phyloP scores from a whole-genome alignment of 1,140 invertebrate species.

The Yoshiicerus persimilis region DNA sequence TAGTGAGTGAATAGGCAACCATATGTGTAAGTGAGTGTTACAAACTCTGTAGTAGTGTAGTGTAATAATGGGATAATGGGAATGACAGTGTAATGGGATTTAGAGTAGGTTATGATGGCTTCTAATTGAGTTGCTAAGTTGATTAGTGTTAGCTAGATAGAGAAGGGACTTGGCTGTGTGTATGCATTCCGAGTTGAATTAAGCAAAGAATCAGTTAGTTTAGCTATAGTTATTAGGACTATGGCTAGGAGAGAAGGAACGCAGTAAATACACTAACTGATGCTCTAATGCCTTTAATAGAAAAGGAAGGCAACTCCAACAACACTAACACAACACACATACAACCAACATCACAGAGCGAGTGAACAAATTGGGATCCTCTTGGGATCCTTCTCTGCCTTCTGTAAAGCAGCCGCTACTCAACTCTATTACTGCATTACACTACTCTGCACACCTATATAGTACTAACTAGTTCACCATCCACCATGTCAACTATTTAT shows the following conservation, averaged over 20 bases:
- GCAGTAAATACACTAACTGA: neutral
- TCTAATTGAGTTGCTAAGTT: constrained; percentile 27
- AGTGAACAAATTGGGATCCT: constrained; percentile 28
- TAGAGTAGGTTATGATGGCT: constrained; percentile 27
- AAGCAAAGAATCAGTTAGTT: neutral
- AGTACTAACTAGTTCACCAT: too few relatives aligned
- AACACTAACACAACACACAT: neutral
- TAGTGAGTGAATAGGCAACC: neutral
- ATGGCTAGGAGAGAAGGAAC: neutral
- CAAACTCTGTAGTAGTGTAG: constrained; percentile 15
- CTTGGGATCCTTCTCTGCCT: neutral
- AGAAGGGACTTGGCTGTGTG: neutral
- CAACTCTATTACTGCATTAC: neutral
- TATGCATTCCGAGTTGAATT: neutral
- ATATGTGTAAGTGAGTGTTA: constrained; percentile 27
- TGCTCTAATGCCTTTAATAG: neutral
- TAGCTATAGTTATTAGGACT: neutral
- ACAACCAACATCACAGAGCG: neutral
- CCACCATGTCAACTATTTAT: too few relatives aligned
- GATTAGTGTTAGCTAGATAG: neutral
- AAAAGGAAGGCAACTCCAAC: neutral
- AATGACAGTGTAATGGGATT: constrained; percentile 32
- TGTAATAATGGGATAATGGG: constrained; percentile 30
- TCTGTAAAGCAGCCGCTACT: neutral
- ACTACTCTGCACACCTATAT: neutral